Evolutionary conservation across 2,113 vertebrate genomes (phyloP).

Genomic region (Rhynchopsitta pachyrhyncha): DNA sequence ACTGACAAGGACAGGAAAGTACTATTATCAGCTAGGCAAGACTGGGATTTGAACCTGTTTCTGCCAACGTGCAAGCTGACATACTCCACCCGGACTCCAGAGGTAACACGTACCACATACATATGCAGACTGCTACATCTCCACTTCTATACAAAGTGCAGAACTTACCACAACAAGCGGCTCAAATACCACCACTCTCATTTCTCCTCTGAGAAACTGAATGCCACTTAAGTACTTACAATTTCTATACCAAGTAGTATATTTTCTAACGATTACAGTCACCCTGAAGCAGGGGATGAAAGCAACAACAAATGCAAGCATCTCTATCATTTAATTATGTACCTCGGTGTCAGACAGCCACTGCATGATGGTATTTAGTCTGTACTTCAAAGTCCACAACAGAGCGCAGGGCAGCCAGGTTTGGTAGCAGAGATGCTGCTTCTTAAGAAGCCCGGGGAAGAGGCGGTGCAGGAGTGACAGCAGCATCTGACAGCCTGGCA

Average conservation of each 20-base stretch:
- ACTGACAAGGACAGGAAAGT: slow-evolving; percentile 16
- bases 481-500: neutral
- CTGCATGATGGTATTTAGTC: neutral
- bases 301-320: neutral
- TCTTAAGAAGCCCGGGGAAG: neutral
- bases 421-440: neutral
- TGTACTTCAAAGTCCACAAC: neutral
- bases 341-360: neutral
- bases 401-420: neutral
- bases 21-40: neutral
- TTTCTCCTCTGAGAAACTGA: neutral
- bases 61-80: neutral
- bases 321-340: neutral
- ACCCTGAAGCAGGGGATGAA: neutral
- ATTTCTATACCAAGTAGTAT: neutral
- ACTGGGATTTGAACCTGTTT: neutral
- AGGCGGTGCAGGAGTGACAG: accelerated
- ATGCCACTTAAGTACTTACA: neutral
- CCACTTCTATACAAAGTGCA: neutral
- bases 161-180: neutral
- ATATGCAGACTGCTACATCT: neutral
- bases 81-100: neutral
- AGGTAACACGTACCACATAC: neutral
- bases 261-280: neutral
- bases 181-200: neutral